A percentile compares a stretch with the other conserved stretches of the same genome.
Conservation (phyloP, 2,797 vertebrate species). For the Podargus strigoides region DNA sequence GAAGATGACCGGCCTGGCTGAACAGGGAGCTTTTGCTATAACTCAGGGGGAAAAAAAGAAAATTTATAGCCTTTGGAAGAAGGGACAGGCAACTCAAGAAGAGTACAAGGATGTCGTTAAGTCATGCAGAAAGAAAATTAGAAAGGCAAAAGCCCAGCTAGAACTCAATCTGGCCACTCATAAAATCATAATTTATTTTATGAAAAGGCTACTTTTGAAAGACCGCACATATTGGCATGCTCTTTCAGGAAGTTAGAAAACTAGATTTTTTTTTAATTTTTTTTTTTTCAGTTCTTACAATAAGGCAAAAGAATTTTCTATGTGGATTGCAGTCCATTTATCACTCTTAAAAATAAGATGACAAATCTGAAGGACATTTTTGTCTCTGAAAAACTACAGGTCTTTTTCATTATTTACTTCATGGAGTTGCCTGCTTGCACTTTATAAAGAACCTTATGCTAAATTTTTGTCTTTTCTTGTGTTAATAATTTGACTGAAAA, state of each 20-base stretch:
- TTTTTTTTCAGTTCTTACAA: background rate
- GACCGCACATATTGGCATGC: background rate
- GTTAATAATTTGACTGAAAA: background rate
- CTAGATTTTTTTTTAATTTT: too few species aligned
- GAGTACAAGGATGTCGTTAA: too few species aligned
- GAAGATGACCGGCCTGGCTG: too few species aligned
- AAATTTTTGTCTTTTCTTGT: background rate
- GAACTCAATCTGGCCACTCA: too few species aligned
- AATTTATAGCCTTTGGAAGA: too few species aligned
- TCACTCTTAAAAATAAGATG: background rate
- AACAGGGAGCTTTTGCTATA: too few species aligned
- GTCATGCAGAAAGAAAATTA: too few species aligned
- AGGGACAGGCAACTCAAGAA: too few species aligned
- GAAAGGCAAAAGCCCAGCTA: too few species aligned
- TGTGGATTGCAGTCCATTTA: background rate
- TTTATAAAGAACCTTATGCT: background rate
- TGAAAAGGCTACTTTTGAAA: background rate
- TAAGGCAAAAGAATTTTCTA: background rate
- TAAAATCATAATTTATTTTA: slow-evolving; percentile 9
- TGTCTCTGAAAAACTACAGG: background rate
- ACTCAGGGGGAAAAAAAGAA: too few species aligned
- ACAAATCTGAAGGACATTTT: background rate
- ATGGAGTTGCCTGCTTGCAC: background rate
- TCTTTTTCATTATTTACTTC: background rate
- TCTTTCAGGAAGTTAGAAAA: background rate